Conservation (phyloP, 2,113 vertebrate genomes). For the Amblyopsis rosae region DNA sequence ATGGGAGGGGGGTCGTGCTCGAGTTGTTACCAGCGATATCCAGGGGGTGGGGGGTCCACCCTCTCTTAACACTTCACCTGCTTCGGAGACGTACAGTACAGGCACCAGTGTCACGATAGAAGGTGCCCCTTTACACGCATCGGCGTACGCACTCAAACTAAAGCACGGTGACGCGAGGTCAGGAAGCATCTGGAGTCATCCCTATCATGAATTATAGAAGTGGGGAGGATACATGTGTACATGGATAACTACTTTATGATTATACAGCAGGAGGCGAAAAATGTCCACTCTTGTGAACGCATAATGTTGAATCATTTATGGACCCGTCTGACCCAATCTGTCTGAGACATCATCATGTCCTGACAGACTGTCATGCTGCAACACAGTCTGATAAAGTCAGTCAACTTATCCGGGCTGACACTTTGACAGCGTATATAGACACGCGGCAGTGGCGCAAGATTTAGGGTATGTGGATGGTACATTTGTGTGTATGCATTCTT, state of each 20-base stretch:
- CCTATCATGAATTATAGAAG: conserved; percentile 36
- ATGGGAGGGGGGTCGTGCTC: conserved; percentile 15
- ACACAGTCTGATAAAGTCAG: conserved; percentile 35
- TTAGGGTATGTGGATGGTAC: conserved; percentile 16
- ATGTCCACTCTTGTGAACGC: conserved; percentile 9
- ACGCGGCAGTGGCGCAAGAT: conserved; percentile 24
- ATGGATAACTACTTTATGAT: conserved; percentile 11
- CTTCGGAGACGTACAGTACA: conserved; percentile 7
- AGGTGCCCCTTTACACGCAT: conserved; percentile 3
- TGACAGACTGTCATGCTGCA: conserved; percentile 41
- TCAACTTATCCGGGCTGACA: conserved; percentile 38
- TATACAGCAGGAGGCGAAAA: conserved; percentile 22
- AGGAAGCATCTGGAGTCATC: conserved; percentile 46
- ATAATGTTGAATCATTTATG: conserved; percentile 36
- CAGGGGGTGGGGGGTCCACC: conserved; percentile 5
- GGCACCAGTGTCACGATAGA: not conserved
- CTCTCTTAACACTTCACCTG: conserved; percentile 8
- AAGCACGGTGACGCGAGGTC: not conserved
- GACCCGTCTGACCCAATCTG: conserved; percentile 23
- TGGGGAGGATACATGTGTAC: not conserved
- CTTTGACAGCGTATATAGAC: conserved; percentile 31
- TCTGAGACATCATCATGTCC: conserved; percentile 17
- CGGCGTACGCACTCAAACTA: not conserved
- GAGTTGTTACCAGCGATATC: conserved; percentile 22
- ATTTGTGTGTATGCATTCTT: conserved; percentile 14